Conservation (phyloP, 2,888 invertebrate species). For the Pediacus dermestoides region DNA sequence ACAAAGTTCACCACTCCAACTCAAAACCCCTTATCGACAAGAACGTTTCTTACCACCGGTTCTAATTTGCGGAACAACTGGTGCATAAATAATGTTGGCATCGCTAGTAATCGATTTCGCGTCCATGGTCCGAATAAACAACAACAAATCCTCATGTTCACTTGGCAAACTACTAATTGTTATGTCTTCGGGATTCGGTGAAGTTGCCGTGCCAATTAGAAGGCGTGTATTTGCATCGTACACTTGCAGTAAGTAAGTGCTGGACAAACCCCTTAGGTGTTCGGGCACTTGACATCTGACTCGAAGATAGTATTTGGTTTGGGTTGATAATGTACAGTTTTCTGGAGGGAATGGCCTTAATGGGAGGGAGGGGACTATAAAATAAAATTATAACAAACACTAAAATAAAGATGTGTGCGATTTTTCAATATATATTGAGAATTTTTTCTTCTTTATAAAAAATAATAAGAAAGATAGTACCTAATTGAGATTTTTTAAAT, state of each 20-base stretch:
- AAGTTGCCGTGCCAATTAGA: conserved; percentile 53
- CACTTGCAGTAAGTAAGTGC: conserved; percentile 54
- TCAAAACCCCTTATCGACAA: too few species aligned
- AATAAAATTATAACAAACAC: background rate
- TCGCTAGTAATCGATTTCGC: conserved; percentile 52
- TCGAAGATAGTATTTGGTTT: conserved; percentile 49
- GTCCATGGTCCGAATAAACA: conserved; percentile 54
- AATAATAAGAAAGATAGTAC: too few species aligned
- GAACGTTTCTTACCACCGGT: conserved; percentile 33
- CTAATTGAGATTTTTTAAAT: too few species aligned
- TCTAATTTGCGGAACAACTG: conserved; percentile 28
- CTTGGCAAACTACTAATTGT: conserved; percentile 50
- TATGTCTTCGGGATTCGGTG: conserved; percentile 50
- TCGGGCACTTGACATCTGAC: conserved; percentile 52
- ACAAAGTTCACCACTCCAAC: too few species aligned
- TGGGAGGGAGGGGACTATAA: conserved; percentile 13
- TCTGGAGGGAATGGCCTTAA: conserved; percentile 51
- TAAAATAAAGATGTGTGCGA: background rate
- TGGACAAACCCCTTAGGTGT: conserved; percentile 32
- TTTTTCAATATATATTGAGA: background rate
- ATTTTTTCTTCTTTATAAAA: too few species aligned
- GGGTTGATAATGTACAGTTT: conserved; percentile 53
- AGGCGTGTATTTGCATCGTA: conserved; percentile 53
- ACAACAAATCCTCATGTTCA: conserved; percentile 47
- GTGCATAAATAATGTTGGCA: conserved; percentile 52